These are phyloP conservation scores for Heliconius hortense DNA, from an alignment of 2,888 invertebrate species.

Conservation along the genomic window DNA sequence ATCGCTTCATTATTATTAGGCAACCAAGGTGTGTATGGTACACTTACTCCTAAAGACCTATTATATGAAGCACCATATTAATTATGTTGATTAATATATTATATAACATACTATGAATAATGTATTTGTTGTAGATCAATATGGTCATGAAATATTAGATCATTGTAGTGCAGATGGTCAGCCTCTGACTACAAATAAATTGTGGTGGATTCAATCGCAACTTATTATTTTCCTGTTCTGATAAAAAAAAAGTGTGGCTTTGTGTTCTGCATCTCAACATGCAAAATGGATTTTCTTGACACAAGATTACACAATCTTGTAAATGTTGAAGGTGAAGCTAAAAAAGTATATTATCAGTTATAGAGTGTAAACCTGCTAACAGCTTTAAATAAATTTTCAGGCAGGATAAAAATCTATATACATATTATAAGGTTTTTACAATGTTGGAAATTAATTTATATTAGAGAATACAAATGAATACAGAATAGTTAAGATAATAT, in stretches of 20 bases:
- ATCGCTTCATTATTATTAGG: constrained; percentile 89
- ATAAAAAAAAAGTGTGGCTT: neutral
- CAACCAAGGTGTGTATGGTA: constrained; percentile 89
- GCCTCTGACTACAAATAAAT: too few species aligned
- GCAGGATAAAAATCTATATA: too few species aligned
- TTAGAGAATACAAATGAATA: too few species aligned
- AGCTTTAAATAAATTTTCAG: too few species aligned
- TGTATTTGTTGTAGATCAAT: neutral
- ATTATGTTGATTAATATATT: neutral
- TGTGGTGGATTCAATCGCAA: neutral
- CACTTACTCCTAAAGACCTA: constrained; percentile 82
- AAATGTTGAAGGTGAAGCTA: too few species aligned
- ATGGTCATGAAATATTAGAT: neutral
- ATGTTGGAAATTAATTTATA: too few species aligned
- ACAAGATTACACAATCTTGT: too few species aligned
- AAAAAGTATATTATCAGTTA: too few species aligned
- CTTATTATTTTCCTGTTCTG: neutral
- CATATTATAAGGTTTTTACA: too few species aligned
- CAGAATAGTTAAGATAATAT: too few species aligned
- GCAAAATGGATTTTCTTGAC: neutral
- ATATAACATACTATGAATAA: neutral
- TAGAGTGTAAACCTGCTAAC: too few species aligned
- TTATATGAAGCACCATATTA: neutral
- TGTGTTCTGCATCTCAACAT: neutral
- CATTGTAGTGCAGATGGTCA: too few species aligned